Percentiles rank a stretch among this genome's conserved stretches.
These are phyloP conservation scores for Coenobita brevimanus DNA, from an alignment of 1,140 invertebrate species.

Conservation along the genomic window DNA sequence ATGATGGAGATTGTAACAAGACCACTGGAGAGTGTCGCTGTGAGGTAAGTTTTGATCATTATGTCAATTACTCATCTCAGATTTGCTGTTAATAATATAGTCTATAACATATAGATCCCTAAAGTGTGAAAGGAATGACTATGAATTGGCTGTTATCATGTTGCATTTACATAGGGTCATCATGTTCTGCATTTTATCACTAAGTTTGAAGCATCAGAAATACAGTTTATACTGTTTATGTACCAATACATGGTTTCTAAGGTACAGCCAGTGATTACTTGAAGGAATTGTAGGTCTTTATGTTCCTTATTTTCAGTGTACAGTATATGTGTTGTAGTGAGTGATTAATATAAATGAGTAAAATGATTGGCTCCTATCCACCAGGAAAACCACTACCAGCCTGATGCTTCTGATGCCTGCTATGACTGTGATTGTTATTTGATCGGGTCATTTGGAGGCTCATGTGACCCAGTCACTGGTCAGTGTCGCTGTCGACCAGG, in stretches of 20 bases:
- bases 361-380: too few relatives aligned
- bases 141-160: background rate
- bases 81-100: background rate
- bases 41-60: constrained; percentile 79
- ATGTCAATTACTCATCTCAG: too few relatives aligned
- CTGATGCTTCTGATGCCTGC: constrained; percentile 81
- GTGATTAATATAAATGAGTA: too few relatives aligned
- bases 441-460: constrained; percentile 85
- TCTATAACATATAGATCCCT: background rate
- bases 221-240: too few relatives aligned
- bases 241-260: too few relatives aligned
- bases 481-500: constrained; percentile 93
- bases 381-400: constrained; percentile 92
- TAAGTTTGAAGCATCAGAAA: too few relatives aligned
- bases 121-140: background rate
- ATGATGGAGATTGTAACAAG: constrained; percentile 93
- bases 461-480: constrained; percentile 85
- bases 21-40: constrained; percentile 93
- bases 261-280: too few relatives aligned
- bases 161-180: background rate
- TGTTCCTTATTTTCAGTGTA: too few relatives aligned
- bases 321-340: too few relatives aligned
- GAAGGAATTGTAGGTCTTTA: too few relatives aligned
- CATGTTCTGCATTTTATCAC: background rate
- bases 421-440: constrained; percentile 93